Evolutionary conservation across 2,797 vertebrate species (phyloP), one percentile per base, ranked within the genome.

Genomic region (Cheracebus regulus): DNA sequence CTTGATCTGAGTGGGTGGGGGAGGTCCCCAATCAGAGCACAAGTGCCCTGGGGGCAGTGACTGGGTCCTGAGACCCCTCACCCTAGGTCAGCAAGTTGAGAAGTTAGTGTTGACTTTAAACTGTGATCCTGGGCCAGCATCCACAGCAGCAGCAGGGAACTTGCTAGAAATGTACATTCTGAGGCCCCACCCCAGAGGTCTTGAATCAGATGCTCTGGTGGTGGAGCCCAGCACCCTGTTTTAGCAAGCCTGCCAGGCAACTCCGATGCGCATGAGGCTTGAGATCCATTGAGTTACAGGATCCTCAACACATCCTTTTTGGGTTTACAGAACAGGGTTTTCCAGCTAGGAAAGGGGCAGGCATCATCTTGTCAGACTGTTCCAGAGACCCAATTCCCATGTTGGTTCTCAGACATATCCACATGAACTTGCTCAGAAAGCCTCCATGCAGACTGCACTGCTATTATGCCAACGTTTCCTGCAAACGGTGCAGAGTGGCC

Each of bases 381-480:
- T 2, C 0, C 50, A 46, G 44, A 13, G 58, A 28, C 22, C 79
- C 22, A 41, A 1, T 10, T 87, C 48, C 78, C 72, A 41, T 1
- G 1, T 10, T 39, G 33, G 75, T 41, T 75, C 64, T 48, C 39
- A 72, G 20, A 72, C 44, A 36, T 64, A 48, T 52, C n/a, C 26
- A 26, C 80, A 55, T n/a, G 61, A 44, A 33, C 14, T 6, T 28
- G 0, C 36, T 61, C 30, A 33, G 83, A 89, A 81, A 76, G 67
- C 73, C 93, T 57, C 24, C 52, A 2, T 5, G 73, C 58, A 36
- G 61, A 61, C 91, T 1, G 48, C 48, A 5, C 52, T 64, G 1
- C 30, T 26, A 44, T 33, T 36, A 46, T 1, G 10, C 26, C 48
- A 41, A 72, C 48, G 0, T 0, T 75, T 58, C 81, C n/a, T 86